Evolutionary conservation across 2,888 invertebrate genomes (phyloP).

Genomic region (Callyntrura guangdongensis): DNA sequence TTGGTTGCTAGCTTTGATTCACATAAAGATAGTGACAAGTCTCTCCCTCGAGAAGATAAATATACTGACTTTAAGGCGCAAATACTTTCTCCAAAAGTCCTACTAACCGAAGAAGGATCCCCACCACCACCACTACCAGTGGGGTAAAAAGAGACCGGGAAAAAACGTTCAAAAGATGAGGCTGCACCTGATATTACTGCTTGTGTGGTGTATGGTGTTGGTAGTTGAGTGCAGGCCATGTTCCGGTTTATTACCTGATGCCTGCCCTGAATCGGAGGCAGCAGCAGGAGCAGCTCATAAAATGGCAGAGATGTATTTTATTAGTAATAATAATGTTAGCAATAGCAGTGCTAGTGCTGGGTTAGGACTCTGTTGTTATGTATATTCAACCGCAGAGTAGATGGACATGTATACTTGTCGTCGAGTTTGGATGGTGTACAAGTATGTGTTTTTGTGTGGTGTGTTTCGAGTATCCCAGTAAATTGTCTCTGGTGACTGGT

Average conservation of each 20-base stretch:
- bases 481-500: slow-evolving; percentile 66
- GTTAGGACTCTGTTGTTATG: no score
- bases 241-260: no score
- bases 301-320: background rate
- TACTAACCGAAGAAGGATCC: no score
- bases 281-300: background rate
- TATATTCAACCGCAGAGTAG: no score
- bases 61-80: slow-evolving; percentile 1
- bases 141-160: background rate
- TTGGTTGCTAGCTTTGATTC: slow-evolving; percentile 42
- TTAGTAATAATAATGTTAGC: no score
- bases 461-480: background rate
- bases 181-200: background rate
- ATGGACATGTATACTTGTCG: no score
- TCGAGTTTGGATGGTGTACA: background rate
- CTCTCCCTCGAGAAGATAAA: slow-evolving; percentile 35
- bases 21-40: slow-evolving; percentile 29
- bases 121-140: background rate
- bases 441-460: background rate
- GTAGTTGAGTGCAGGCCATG: background rate
- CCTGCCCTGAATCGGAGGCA: background rate
- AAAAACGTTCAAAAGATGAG: background rate
- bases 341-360: no score
- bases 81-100: background rate
- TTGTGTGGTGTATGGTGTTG: slow-evolving; percentile 19